phyloP scores from a whole-genome alignment of 2,113 vertebrate genomes.

The Sylvilagus bachmani region DNA sequence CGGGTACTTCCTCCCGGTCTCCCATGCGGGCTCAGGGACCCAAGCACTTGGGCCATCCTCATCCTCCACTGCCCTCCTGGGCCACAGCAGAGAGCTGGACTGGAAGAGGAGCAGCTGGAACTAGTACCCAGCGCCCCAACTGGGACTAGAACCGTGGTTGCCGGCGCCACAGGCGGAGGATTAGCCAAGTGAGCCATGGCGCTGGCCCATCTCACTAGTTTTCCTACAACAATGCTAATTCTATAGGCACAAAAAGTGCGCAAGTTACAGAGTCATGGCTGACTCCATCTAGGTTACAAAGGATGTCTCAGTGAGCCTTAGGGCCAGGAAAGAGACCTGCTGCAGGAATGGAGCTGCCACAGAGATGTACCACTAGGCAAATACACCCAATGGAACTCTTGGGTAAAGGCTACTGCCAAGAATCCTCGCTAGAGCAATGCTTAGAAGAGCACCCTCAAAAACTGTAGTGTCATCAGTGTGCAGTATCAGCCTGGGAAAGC shows the following conservation, averaged over 20 bases:
- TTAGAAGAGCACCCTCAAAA: neutral
- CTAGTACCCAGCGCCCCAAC: too few relatives aligned
- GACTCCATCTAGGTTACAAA: neutral
- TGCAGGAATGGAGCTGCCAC: neutral
- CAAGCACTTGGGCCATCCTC: too few relatives aligned
- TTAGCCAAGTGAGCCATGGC: too few relatives aligned
- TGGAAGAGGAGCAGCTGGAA: too few relatives aligned
- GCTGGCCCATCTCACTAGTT: too few relatives aligned
- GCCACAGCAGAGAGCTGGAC: too few relatives aligned
- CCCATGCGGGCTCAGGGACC: too few relatives aligned
- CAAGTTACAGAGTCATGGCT: neutral
- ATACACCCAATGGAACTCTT: neutral
- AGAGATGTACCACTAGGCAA: neutral
- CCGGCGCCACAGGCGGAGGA: too few relatives aligned
- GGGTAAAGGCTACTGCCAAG: neutral
- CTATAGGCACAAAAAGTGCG: neutral
- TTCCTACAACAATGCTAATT: neutral
- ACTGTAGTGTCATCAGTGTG: neutral
- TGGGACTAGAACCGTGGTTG: too few relatives aligned
- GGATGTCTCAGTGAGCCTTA: neutral
- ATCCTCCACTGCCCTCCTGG: too few relatives aligned
- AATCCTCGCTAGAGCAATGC: neutral
- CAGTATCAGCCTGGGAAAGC: neutral
- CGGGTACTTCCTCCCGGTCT: too few relatives aligned
- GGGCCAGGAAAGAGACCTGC: neutral